Evolutionary conservation across 2,888 invertebrate species (phyloP).

Genomic region (Psococerastis gibbosa): DNA sequence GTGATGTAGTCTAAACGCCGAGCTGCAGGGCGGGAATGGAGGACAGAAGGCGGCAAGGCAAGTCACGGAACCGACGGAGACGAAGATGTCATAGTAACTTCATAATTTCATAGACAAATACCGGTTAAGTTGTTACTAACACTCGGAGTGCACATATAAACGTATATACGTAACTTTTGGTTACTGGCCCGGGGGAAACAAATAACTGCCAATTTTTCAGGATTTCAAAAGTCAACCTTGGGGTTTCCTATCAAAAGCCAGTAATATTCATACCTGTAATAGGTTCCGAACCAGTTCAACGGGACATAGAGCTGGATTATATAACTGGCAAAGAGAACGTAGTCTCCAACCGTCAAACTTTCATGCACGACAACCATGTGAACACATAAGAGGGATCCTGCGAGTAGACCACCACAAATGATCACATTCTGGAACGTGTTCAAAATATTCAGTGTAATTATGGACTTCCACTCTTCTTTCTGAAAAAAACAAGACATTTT

Average conservation of each 20-base stretch:
- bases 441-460: slow-evolving; percentile 68
- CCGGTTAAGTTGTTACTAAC: background rate
- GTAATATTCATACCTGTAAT: slow-evolving; percentile 51
- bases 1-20: no score
- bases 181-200: no score
- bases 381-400: slow-evolving; percentile 76
- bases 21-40: no score
- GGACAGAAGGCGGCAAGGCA: no score
- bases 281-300: slow-evolving; percentile 94
- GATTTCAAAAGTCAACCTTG: slow-evolving; percentile 1
- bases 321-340: slow-evolving; percentile 88
- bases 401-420: slow-evolving; percentile 65
- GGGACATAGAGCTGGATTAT: slow-evolving; percentile 89
- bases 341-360: slow-evolving; percentile 77
- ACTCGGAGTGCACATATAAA: background rate
- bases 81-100: no score
- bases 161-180: background rate
- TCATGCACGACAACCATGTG: slow-evolving; percentile 56
- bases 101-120: no score
- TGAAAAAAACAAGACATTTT: no score
- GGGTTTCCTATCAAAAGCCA: slow-evolving; percentile 9
- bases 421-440: slow-evolving; percentile 84
- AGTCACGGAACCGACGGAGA: no score
- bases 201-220: no score
- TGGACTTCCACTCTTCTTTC: slow-evolving; percentile 77